A percentile compares a stretch with the other conserved stretches of the same genome.
phyloP scores from a whole-genome alignment of 2,888 invertebrate genomes.

The Euplagia quadripunctaria region DNA sequence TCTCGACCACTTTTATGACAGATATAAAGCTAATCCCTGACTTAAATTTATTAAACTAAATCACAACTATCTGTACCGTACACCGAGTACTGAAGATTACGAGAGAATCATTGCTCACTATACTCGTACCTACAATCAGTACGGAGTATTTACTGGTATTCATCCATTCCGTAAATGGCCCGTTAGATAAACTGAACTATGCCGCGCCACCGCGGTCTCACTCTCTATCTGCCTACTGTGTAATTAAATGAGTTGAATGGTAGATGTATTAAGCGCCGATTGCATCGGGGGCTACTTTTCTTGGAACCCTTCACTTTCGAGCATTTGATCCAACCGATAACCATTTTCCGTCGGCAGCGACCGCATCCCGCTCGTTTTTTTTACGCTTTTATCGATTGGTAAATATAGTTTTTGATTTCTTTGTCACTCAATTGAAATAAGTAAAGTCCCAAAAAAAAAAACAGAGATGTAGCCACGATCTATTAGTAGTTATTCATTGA shows the following conservation, averaged over 20 bases:
- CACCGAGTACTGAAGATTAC: not conserved
- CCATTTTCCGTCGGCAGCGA: not conserved
- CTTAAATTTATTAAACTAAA: no score
- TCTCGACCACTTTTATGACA: no score
- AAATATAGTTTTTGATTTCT: no score
- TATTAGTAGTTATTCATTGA: no score
- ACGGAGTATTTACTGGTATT: not conserved
- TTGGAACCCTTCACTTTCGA: constrained; percentile 8
- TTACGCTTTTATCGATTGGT: not conserved
- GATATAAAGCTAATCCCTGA: no score
- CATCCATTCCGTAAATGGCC: constrained; percentile 6
- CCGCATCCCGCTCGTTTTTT: not conserved
- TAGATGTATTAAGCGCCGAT: constrained; percentile 12
- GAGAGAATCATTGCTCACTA: not conserved
- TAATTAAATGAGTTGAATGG: constrained; percentile 11
- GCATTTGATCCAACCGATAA: constrained; percentile 17
- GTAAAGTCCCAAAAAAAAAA: no score
- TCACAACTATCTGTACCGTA: no score
- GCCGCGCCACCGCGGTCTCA: not conserved
- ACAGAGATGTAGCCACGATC: no score
- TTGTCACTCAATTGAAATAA: no score
- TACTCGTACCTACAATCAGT: not conserved
- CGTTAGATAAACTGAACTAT: not conserved
- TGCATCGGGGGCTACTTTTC: constrained; percentile 16
- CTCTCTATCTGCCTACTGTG: not conserved